phyloP scores from a whole-genome alignment of 2,888 invertebrate genomes.

The Hedya salicella region DNA sequence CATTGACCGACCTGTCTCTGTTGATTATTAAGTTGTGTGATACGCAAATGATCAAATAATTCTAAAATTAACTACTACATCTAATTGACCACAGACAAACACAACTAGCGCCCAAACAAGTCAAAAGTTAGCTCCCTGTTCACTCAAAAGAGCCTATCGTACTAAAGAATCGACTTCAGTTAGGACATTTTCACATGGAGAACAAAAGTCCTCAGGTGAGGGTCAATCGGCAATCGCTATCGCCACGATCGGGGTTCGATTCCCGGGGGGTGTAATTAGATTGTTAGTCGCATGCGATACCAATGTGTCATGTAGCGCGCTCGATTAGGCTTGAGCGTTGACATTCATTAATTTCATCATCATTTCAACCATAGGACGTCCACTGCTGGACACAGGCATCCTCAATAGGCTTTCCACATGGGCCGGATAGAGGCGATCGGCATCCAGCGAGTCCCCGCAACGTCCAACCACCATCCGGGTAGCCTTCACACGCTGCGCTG shows the following conservation, averaged over 20 bases:
- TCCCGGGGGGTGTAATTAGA: conserved; percentile 83
- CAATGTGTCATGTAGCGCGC: conserved; percentile 66
- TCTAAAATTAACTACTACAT: not conserved
- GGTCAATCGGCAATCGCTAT: conserved; percentile 74
- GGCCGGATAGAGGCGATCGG: too few relatives aligned
- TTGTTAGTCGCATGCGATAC: conserved; percentile 83
- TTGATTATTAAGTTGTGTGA: too few relatives aligned
- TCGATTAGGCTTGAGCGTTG: conserved; percentile 62
- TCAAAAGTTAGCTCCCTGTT: not conserved
- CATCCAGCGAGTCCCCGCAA: too few relatives aligned
- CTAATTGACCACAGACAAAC: not conserved
- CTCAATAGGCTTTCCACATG: too few relatives aligned
- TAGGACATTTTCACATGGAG: not conserved
- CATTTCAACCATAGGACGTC: too few relatives aligned
- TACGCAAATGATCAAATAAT: too few relatives aligned
- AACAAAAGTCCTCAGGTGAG: conserved; percentile 57
- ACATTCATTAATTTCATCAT: not conserved
- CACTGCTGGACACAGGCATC: too few relatives aligned
- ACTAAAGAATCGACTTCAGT: not conserved
- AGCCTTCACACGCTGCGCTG: too few relatives aligned
- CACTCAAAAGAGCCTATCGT: not conserved
- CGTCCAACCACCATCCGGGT: too few relatives aligned
- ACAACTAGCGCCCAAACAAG: conserved; percentile 1
- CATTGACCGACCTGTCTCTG: too few relatives aligned
- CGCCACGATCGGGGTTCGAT: conserved; percentile 80